These are phyloP conservation scores for Cynaeus angustus DNA, from an alignment of 2,888 invertebrate genomes.

Conservation along the genomic window DNA sequence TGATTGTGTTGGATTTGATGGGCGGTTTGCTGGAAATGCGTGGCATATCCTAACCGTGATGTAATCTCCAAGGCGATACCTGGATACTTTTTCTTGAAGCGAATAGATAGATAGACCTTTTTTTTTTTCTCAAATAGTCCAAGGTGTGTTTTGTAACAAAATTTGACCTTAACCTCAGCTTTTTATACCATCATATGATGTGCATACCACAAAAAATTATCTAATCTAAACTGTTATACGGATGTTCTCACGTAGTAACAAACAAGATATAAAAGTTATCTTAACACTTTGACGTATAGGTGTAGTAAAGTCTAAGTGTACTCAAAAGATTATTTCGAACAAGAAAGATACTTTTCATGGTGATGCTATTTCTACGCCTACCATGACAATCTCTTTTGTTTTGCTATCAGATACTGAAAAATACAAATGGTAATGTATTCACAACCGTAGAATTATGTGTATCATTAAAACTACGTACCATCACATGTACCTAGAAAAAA, in stretches of 20 bases:
- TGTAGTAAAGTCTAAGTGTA: conserved; percentile 20
- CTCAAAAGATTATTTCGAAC: background rate
- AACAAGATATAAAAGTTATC: conserved; percentile 35
- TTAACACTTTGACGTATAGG: conserved; percentile 26
- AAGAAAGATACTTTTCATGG: too few relatives aligned
- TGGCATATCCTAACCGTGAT: conserved; percentile 31
- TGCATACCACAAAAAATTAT: conserved; percentile 29
- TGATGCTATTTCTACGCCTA: too few relatives aligned
- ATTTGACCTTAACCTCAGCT: conserved; percentile 32
- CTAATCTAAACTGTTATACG: conserved; percentile 39
- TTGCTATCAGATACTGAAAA: too few relatives aligned
- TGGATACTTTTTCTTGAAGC: background rate
- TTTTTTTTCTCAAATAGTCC: conserved; percentile 5
- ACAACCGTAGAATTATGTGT: too few relatives aligned
- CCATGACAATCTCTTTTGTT: too few relatives aligned
- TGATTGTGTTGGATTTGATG: conserved; percentile 29
- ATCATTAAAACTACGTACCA: too few relatives aligned
- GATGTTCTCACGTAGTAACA: conserved; percentile 41
- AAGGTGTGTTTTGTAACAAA: conserved; percentile 1
- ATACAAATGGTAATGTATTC: too few relatives aligned
- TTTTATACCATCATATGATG: conserved; percentile 33
- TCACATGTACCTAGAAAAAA: too few relatives aligned
- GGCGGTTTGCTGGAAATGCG: conserved; percentile 10
- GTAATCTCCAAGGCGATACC: conserved; percentile 37
- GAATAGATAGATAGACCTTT: background rate